Conservation (phyloP, 2,888 invertebrate genomes). For the Hydraecia micacea region DNA sequence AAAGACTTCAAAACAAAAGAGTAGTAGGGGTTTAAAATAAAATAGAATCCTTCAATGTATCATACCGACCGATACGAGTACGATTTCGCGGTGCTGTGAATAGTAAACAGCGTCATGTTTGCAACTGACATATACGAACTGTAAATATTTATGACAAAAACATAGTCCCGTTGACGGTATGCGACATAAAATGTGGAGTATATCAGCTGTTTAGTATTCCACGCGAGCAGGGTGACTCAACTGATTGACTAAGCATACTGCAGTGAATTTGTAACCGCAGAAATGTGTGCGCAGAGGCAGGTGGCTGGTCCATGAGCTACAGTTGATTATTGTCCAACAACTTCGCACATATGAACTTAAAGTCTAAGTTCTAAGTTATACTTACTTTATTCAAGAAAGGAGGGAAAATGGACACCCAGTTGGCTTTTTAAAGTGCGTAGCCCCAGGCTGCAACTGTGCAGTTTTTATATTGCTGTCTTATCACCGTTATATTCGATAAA, state of each 20-base stretch:
- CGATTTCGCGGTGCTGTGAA: conserved; percentile 7
- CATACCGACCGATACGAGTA: no score
- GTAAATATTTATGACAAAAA: conserved; percentile 59
- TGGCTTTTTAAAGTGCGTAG: neutral
- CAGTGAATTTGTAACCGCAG: conserved; percentile 34
- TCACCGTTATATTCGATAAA: neutral
- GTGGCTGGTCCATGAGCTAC: conserved; percentile 11
- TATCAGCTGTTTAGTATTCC: conserved; percentile 50
- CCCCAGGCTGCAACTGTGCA: neutral
- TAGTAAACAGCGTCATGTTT: conserved; percentile 27
- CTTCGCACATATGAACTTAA: no score
- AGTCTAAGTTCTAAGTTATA: neutral
- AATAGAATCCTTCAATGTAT: neutral
- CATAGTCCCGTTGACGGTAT: conserved; percentile 46
- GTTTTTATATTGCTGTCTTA: neutral
- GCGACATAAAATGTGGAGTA: conserved; percentile 41
- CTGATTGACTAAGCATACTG: conserved; percentile 48
- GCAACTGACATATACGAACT: conserved; percentile 16
- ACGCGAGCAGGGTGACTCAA: conserved; percentile 42
- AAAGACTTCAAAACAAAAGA: neutral
- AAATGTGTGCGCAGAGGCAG: conserved; percentile 20
- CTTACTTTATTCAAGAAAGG: neutral
- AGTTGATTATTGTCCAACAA: neutral
- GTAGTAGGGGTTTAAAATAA: neutral
- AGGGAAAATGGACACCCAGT: neutral